phyloP scores from a whole-genome alignment of 2,113 vertebrate species.

The Callionymus lyra region DNA sequence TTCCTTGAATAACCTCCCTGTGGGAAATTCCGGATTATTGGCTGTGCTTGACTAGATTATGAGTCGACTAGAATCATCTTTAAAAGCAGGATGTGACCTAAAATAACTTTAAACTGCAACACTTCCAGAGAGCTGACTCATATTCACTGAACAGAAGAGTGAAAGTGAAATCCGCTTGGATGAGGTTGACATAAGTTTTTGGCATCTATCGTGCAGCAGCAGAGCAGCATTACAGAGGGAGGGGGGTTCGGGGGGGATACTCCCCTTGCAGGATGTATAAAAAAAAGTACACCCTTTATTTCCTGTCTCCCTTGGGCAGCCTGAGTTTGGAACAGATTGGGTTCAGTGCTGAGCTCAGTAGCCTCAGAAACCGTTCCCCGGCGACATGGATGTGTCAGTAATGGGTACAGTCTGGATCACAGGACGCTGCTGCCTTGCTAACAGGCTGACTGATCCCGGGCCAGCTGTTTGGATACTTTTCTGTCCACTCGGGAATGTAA shows the following conservation, averaged over 20 bases:
- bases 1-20: no score
- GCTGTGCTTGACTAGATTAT: no score
- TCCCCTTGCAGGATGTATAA: conserved; percentile 14
- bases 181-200: no score
- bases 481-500: conserved; percentile 3
- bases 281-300: conserved; percentile 51
- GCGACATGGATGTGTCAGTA: conserved; percentile 27
- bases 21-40: no score
- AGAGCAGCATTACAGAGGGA: conserved; percentile 18
- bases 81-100: no score
- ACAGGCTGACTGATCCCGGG: conserved; percentile 23
- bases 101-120: no score
- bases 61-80: no score
- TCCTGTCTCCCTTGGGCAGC: conserved; percentile 39
- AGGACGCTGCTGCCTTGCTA: conserved; percentile 10
- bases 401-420: conserved; percentile 25
- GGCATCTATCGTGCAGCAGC: conserved; percentile 8
- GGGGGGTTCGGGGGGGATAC: conserved; percentile 22
- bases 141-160: no score
- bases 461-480: conserved; percentile 27
- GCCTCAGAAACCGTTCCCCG: conserved; percentile 18
- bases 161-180: no score
- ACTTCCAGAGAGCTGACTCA: no score
- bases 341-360: conserved; percentile 23
- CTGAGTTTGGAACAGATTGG: conserved; percentile 41